Evolutionary conservation across 2,113 vertebrate genomes (phyloP).

Genomic region (Rhipidura dahli): DNA sequence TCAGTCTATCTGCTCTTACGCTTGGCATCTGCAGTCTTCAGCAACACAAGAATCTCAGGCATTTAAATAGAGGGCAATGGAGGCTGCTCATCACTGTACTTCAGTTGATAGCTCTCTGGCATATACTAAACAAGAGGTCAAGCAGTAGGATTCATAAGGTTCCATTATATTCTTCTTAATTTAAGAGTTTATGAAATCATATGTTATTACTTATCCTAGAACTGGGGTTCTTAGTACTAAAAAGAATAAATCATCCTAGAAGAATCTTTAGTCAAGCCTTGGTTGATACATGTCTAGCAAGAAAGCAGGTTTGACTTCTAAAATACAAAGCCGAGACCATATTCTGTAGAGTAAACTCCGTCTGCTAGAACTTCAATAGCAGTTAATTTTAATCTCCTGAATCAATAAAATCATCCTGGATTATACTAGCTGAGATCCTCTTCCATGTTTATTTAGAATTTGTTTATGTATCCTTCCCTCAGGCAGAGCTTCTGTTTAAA

Average conservation of each 20-base stretch:
- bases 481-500: background rate
- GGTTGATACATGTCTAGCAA: background rate
- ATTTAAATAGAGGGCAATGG: background rate
- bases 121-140: background rate
- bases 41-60: background rate
- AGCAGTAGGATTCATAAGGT: background rate
- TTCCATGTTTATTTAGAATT: background rate
- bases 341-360: background rate
- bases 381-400: background rate
- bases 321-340: background rate
- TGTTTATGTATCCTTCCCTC: background rate
- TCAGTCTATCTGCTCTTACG: background rate
- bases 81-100: background rate
- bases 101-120: background rate
- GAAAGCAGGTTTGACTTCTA: background rate
- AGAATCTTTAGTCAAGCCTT: background rate
- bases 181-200: background rate
- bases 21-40: background rate
- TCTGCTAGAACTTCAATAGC: background rate
- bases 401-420: background rate
- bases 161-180: background rate
- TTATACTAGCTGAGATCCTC: background rate
- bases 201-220: background rate
- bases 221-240: background rate
- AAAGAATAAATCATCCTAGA: background rate